A percentile compares a stretch with the other conserved stretches of the same genome.
These are phyloP conservation scores for Drosophila kuntzei DNA, from an alignment of 2,888 invertebrate genomes.

Conservation along the genomic window DNA sequence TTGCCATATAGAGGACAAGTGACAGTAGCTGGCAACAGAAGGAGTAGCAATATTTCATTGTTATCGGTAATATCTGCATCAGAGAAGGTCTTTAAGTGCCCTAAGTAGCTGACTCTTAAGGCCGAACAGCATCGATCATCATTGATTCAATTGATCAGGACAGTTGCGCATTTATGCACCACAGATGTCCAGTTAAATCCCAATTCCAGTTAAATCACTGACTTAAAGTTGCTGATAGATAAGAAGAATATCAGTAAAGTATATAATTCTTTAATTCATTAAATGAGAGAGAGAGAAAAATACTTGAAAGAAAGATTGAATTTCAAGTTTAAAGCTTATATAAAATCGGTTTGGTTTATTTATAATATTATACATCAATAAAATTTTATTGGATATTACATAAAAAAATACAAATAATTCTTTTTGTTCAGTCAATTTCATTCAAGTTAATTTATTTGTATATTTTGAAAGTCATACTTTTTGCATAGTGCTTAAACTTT, in stretches of 20 bases:
- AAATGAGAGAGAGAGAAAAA: not conserved
- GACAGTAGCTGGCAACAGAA: slow-evolving; percentile 21
- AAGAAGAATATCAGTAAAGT: not conserved
- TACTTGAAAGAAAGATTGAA: not conserved
- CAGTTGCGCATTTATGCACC: slow-evolving; percentile 29
- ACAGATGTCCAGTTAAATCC: slow-evolving; percentile 17
- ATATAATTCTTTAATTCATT: too few relatives aligned
- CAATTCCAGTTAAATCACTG: not conserved
- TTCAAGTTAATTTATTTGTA: not conserved
- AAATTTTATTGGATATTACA: too few relatives aligned
- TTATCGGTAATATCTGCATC: slow-evolving; percentile 51
- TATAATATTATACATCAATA: too few relatives aligned
- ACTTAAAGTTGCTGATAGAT: slow-evolving; percentile 1
- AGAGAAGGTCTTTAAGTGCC: slow-evolving; percentile 55
- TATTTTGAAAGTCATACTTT: too few relatives aligned
- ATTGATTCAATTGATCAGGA: slow-evolving; percentile 51
- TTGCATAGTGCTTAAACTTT: too few relatives aligned
- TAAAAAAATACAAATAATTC: not conserved
- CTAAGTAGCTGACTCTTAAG: slow-evolving; percentile 50
- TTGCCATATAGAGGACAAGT: slow-evolving; percentile 3
- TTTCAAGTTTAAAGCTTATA: not conserved
- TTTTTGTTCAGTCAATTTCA: not conserved
- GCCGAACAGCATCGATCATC: slow-evolving; percentile 68
- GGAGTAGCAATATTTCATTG: slow-evolving; percentile 64
- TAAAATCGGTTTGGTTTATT: not conserved